Percentiles rank a stretch among this genome's conserved stretches.
Conservation (phyloP, 2,797 vertebrate genomes). For the Acipenser oxyrinchus region DNA sequence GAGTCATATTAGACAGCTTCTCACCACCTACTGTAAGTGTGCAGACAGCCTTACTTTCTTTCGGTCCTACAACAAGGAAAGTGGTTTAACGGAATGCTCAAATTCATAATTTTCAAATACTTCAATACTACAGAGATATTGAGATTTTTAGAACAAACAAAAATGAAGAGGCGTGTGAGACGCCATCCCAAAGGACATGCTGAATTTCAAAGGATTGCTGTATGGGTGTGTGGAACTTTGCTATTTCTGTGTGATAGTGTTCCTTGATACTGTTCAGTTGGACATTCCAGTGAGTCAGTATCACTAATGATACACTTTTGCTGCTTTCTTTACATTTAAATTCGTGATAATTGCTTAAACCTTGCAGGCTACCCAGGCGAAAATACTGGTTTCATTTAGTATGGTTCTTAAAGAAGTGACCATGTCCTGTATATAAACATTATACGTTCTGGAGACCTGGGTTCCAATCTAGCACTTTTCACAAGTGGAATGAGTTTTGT, state of each 20-base stretch:
- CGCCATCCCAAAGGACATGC: not conserved
- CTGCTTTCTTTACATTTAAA: too few species aligned
- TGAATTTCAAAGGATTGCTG: too few species aligned
- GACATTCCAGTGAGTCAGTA: too few species aligned
- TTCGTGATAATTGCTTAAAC: too few species aligned
- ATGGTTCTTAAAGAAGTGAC: not conserved
- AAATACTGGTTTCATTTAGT: not conserved
- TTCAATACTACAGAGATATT: not conserved
- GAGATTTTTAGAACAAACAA: not conserved
- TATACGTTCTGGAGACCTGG: too few species aligned
- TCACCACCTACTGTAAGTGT: constrained; percentile 60
- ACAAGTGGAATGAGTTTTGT: not conserved
- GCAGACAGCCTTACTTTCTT: constrained; percentile 39
- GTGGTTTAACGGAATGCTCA: not conserved
- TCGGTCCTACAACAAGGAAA: constrained; percentile 42
- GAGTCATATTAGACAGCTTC: constrained; percentile 73
- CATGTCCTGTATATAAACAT: too few species aligned
- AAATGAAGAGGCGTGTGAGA: not conserved
- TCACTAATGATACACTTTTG: too few species aligned
- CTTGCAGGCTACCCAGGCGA: too few species aligned
- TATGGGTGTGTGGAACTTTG: too few species aligned
- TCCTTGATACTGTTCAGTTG: too few species aligned
- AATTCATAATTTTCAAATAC: not conserved
- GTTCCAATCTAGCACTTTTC: not conserved
- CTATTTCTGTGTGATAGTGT: too few species aligned